phyloP scores from a whole-genome alignment of 2,797 vertebrate species.

The Hemibagrus guttatus region DNA sequence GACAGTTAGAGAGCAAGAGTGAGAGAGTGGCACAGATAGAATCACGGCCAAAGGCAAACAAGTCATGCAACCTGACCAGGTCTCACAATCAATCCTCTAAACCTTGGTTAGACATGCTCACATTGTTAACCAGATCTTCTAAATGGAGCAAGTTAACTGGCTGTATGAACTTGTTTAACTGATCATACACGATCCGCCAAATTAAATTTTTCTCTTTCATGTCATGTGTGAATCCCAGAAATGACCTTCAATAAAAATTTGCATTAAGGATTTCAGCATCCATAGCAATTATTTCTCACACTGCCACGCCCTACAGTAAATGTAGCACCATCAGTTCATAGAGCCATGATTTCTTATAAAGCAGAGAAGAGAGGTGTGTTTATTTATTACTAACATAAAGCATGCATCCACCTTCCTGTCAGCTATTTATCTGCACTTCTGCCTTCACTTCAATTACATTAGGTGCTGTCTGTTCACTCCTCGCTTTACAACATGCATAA shows the following conservation, averaged over 20 bases:
- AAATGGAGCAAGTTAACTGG: neutral
- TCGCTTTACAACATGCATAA: constrained; percentile 50
- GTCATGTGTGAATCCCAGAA: constrained; percentile 11
- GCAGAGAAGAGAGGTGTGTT: constrained; percentile 59
- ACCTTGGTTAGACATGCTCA: neutral
- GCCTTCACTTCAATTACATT: constrained; percentile 71
- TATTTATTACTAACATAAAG: constrained; percentile 70
- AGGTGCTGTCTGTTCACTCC: constrained; percentile 64
- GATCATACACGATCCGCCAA: constrained; percentile 9
- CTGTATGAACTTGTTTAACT: neutral
- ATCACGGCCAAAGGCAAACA: constrained; percentile 58
- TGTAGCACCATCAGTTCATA: constrained; percentile 57
- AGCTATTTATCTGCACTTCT: constrained; percentile 65
- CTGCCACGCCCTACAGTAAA: constrained; percentile 55
- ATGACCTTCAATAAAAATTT: constrained; percentile 61
- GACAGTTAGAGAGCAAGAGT: constrained; percentile 61
- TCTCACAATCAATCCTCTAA: constrained; percentile 38
- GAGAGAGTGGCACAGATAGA: constrained; percentile 21
- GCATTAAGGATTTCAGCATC: constrained; percentile 54
- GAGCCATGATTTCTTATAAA: constrained; percentile 64
- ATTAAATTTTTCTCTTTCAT: neutral
- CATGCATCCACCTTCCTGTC: constrained; percentile 53
- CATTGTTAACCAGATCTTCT: neutral
- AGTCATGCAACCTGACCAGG: constrained; percentile 47
- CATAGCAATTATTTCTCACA: constrained; percentile 23